Percentiles rank a stretch among this genome's conserved stretches.
phyloP scores from a whole-genome alignment of 2,888 invertebrate genomes.

The Scrobipalpa costella region DNA sequence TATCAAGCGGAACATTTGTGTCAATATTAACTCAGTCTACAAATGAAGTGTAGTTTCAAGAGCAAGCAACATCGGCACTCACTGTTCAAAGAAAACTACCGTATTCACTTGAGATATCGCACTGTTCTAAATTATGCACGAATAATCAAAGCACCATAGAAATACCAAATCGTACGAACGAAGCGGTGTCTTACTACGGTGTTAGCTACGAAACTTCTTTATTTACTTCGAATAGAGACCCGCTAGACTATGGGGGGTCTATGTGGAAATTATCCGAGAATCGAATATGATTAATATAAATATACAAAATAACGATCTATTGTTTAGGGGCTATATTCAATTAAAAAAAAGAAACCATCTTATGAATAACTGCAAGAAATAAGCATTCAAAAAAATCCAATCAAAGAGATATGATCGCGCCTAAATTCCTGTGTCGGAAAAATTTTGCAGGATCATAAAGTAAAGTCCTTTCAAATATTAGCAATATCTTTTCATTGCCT shows the following conservation, averaged over 20 bases:
- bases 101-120: conserved; percentile 19
- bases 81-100: conserved; percentile 2
- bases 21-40: conserved; percentile 6
- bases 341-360: not conserved
- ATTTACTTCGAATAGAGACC: not conserved
- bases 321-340: not conserved
- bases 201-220: not conserved
- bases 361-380: not conserved
- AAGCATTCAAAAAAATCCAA: too few relatives aligned
- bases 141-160: conserved; percentile 17
- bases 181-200: not conserved
- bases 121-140: conserved; percentile 21
- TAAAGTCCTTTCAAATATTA: too few relatives aligned
- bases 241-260: not conserved
- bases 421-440: too few relatives aligned
- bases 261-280: too few relatives aligned
- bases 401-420: too few relatives aligned
- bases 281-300: too few relatives aligned
- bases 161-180: not conserved
- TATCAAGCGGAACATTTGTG: not conserved
- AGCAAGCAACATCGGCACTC: conserved; percentile 17
- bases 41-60: conserved; percentile 15
- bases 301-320: not conserved
- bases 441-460: too few relatives aligned
- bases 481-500: too few relatives aligned